A percentile compares a stretch with the other conserved stretches of the same genome.
phyloP scores from a whole-genome alignment of 2,888 invertebrate species.

The Leucoptera coffeella region DNA sequence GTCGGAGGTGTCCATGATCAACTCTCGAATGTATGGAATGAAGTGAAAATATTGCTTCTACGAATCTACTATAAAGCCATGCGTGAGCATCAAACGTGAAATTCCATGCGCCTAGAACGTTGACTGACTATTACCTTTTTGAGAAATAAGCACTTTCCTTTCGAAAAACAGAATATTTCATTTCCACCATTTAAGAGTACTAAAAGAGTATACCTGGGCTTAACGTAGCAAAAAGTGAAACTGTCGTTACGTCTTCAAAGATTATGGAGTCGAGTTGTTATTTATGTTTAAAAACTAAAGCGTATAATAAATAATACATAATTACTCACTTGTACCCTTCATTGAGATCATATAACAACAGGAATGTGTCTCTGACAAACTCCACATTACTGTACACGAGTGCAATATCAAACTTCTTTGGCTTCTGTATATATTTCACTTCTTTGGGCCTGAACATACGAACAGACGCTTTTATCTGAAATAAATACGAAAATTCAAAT shows the following conservation, averaged over 20 bases:
- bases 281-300: too few species aligned
- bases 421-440: slow-evolving; percentile 22
- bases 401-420: slow-evolving; percentile 24
- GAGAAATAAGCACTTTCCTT: too few species aligned
- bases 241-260: too few species aligned
- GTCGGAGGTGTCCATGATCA: not conserved
- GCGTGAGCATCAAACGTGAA: too few species aligned
- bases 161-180: too few species aligned
- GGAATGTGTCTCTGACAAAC: slow-evolving; percentile 20
- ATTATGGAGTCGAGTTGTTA: too few species aligned
- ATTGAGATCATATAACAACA: slow-evolving; percentile 15
- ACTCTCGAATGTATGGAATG: not conserved
- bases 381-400: slow-evolving; percentile 28
- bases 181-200: too few species aligned
- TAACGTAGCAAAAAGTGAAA: too few species aligned
- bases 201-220: too few species aligned
- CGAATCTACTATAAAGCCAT: slow-evolving; percentile 12
- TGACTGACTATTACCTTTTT: too few species aligned
- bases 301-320: slow-evolving; percentile 9
- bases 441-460: slow-evolving; percentile 28
- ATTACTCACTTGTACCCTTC: slow-evolving; percentile 25
- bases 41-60: not conserved
- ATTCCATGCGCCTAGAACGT: too few species aligned
- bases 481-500: slow-evolving; percentile 4
- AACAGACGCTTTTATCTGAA: slow-evolving; percentile 27